Base-by-base conservation (phyloP, 1,140 invertebrate genomes). In the Tachypleus tridentatus region DNA sequence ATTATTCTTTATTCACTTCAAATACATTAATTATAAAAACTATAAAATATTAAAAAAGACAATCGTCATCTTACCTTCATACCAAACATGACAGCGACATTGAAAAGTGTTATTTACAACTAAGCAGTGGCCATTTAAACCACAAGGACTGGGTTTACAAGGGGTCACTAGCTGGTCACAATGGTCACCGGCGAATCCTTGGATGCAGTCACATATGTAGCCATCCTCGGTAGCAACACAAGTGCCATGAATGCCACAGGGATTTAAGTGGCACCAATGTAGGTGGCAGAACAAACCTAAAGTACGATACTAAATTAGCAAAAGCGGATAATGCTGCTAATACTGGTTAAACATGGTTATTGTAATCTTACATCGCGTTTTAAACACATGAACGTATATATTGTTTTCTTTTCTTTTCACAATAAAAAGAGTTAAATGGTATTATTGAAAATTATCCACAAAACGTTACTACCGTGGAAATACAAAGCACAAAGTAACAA, bases 81-180 rank as follows among this genome's bases (percentile, higher is more conserved):
- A 86, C 77, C 86, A 88, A 0, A 85, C 84, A 72, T 86, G 83
- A 73, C 87, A 88, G 61, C 77, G 70, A 71, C 87, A 89, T 51
- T 81, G 75, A 72, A 86, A 88, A 0, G 77, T 77, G 8, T 81
- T 81, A 66, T 83, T 82, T 49, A 76, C 77, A 9, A 71, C 50
- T 4, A 63, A 67, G 73, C 87, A 89, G 54, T 81, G 80, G 5
- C 87, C 87, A 51, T 85, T 77, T 61, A 80, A 82, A 70, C 85
- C 84, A 74, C 87, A 89, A 3, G 87, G 87, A 66, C 82, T 82
- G 0, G 81, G 65, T 63, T 83, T 81, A 73, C 87, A 88, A 0
- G 86, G 85, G 56, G 80, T 80, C n/a, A 82, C 77, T 64, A 81
- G 80, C 67, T 83, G 78, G 29, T 84, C 82, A 73, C 87, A 89